A percentile compares a stretch with the other conserved stretches of the same genome.
phyloP scores from a whole-genome alignment of 2,888 invertebrate species.

The Cantharis rufa region DNA sequence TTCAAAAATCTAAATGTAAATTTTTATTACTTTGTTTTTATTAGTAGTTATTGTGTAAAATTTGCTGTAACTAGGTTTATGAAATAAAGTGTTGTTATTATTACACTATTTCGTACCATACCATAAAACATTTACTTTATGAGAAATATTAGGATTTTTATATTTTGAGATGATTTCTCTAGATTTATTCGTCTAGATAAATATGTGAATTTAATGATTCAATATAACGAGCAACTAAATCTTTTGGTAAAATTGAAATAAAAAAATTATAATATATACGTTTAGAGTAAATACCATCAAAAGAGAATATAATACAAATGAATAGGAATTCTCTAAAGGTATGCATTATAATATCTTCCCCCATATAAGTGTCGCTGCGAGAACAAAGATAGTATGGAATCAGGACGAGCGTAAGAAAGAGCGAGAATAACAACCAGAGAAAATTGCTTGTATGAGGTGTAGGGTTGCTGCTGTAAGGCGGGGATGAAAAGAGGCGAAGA shows the following conservation, averaged over 20 bases:
- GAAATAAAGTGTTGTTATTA: not conserved
- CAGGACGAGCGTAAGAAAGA: slow-evolving; percentile 14
- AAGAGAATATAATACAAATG: slow-evolving; percentile 9
- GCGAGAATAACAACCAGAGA: slow-evolving; percentile 29
- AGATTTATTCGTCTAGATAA: not conserved
- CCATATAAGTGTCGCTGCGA: slow-evolving; percentile 2
- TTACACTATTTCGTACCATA: not conserved
- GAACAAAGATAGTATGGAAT: not conserved
- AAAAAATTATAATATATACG: not conserved
- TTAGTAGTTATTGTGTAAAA: not conserved
- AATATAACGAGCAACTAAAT: not conserved
- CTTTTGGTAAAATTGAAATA: not conserved
- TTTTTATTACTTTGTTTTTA: not conserved
- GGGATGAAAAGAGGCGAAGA: slow-evolving; percentile 39
- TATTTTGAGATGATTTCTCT: not conserved
- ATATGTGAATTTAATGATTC: not conserved
- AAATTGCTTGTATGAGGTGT: slow-evolving; percentile 28
- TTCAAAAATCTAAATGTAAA: not conserved
- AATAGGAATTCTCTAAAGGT: slow-evolving; percentile 8
- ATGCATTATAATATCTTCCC: slow-evolving; percentile 3
- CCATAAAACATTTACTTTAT: not conserved
- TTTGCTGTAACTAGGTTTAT: not conserved
- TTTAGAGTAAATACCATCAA: not conserved
- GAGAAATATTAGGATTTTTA: not conserved
- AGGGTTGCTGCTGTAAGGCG: slow-evolving; percentile 25